A percentile compares a stretch with the other conserved stretches of the same genome.
These are phyloP conservation scores for Apotomis betuletana DNA, from an alignment of 2,888 invertebrate genomes.

Conservation along the genomic window DNA sequence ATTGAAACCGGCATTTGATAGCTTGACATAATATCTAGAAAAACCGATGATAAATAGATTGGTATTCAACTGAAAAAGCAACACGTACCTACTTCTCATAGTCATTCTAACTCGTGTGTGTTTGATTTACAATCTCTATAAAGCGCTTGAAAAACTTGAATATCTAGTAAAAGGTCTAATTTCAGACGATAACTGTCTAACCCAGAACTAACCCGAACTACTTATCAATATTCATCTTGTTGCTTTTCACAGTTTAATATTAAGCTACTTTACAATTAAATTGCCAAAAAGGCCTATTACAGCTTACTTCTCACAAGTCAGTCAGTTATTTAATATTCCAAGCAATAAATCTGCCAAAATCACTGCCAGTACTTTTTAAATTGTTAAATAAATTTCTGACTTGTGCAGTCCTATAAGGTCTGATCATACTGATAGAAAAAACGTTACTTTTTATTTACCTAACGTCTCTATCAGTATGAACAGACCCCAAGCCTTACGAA, in stretches of 20 bases:
- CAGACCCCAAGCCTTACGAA: constrained; percentile 2
- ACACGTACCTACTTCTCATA: neutral
- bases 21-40: constrained; percentile 6
- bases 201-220: neutral
- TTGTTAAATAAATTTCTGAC: constrained; percentile 50
- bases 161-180: neutral
- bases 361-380: constrained; percentile 48
- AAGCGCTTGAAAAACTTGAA: no score
- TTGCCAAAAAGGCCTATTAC: neutral
- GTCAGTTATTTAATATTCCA: constrained; percentile 52
- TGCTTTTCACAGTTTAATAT: constrained; percentile 21
- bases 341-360: constrained; percentile 27
- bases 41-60: constrained; percentile 4
- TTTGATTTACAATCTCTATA: neutral
- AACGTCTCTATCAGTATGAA: neutral
- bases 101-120: neutral
- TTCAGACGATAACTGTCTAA: neutral
- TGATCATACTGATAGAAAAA: neutral
- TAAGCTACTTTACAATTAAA: constrained; percentile 4
- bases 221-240: neutral
- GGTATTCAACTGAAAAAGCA: constrained; percentile 27
- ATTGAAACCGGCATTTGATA: neutral
- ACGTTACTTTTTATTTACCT: neutral
- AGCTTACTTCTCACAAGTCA: constrained; percentile 46
- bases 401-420: constrained; percentile 43